These are phyloP conservation scores for Xylocampa areola DNA, from an alignment of 2,888 invertebrate genomes.

Conservation along the genomic window DNA sequence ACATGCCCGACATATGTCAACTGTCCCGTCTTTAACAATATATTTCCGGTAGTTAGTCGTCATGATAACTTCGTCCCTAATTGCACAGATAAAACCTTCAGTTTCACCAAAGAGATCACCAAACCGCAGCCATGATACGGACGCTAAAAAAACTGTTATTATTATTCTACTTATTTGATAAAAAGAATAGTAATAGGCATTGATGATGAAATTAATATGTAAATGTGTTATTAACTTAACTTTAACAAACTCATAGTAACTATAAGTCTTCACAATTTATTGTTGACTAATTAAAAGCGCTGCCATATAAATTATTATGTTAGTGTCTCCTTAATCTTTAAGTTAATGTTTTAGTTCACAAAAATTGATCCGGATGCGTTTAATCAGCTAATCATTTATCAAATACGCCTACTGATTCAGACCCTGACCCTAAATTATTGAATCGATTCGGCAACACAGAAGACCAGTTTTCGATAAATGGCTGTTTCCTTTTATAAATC, in stretches of 20 bases:
- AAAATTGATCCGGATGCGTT: slow-evolving; percentile 10
- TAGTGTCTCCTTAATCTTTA: slow-evolving; percentile 6
- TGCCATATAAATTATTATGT: background rate
- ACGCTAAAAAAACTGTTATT: too few species aligned
- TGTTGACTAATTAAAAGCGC: background rate
- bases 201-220: slow-evolving; percentile 14
- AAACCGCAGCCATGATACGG: too few species aligned
- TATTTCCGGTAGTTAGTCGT: too few species aligned
- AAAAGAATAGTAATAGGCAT: background rate
- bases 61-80: too few species aligned
- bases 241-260: slow-evolving; percentile 5
- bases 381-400: slow-evolving; percentile 13
- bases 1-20: too few species aligned
- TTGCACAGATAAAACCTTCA: too few species aligned
- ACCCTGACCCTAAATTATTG: slow-evolving; percentile 44
- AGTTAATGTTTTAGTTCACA: slow-evolving; percentile 3
- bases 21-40: too few species aligned
- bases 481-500: slow-evolving; percentile 43
- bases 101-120: too few species aligned
- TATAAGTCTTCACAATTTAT: slow-evolving; percentile 10
- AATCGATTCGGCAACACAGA: slow-evolving; percentile 3
- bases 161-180: too few species aligned
- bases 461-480: slow-evolving; percentile 30
- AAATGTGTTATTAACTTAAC: slow-evolving; percentile 1
- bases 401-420: slow-evolving; percentile 15